phyloP scores from a whole-genome alignment of 2,888 invertebrate species.

The Neoaliturus tenellus region DNA sequence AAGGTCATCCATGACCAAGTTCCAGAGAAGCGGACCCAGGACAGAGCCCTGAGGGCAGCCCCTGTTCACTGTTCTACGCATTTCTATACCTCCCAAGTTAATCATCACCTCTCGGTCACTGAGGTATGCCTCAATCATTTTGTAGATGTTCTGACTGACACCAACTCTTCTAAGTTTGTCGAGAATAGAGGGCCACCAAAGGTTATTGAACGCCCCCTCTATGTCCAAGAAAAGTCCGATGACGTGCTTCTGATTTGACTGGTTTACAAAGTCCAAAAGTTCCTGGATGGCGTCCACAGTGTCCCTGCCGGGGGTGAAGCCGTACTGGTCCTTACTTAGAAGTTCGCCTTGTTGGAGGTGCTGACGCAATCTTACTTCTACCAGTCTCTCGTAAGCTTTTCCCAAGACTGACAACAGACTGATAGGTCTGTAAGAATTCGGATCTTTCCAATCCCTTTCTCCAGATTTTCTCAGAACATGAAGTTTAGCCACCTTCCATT shows the following conservation, averaged over 20 bases:
- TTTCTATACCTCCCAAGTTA: constrained; percentile 60
- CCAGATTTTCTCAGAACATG: constrained; percentile 5
- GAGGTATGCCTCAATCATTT: constrained; percentile 67
- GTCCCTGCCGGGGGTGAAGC: constrained; percentile 66
- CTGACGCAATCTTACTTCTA: constrained; percentile 63
- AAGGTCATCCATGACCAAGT: constrained; percentile 59
- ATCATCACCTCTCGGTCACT: no score
- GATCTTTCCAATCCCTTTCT: constrained; percentile 4
- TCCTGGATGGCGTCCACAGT: constrained; percentile 65
- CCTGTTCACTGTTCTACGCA: constrained; percentile 48
- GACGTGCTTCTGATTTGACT: neutral
- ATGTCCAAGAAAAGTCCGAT: constrained; percentile 66
- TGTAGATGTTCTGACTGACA: constrained; percentile 64
- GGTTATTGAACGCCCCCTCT: constrained; percentile 69
- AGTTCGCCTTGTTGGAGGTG: constrained; percentile 19
- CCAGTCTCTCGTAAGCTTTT: constrained; percentile 62
- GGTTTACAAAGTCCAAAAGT: neutral
- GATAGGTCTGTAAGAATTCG: constrained; percentile 2
- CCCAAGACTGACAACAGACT: neutral
- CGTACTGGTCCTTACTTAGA: constrained; percentile 66
- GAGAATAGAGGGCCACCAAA: constrained; percentile 69
- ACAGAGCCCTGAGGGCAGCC: constrained; percentile 66
- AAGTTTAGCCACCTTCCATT: neutral
- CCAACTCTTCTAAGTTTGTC: constrained; percentile 63
- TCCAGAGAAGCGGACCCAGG: constrained; percentile 62